These are phyloP conservation scores for Rhegmatorhina hoffmannsi DNA, from an alignment of 2,113 vertebrate species.

Conservation along the genomic window DNA sequence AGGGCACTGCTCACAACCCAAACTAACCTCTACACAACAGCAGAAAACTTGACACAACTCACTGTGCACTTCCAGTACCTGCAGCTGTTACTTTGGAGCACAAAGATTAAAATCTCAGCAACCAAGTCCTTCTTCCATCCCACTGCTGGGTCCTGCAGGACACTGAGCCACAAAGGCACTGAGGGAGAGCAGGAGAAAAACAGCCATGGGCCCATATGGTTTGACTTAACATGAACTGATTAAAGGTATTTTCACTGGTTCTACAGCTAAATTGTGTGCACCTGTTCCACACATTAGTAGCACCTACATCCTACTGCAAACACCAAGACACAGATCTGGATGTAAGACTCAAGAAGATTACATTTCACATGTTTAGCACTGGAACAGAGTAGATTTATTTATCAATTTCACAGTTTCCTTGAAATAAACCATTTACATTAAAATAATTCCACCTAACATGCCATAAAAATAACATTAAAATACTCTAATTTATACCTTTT, in stretches of 20 bases:
- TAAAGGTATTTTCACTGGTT: conserved; percentile 71
- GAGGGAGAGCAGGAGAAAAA: neutral
- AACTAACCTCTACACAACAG: neutral
- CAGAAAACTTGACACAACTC: neutral
- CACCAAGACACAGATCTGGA: neutral
- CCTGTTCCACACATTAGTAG: conserved; percentile 68
- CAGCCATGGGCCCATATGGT: conserved; percentile 58
- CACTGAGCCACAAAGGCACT: neutral
- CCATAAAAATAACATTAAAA: conserved; percentile 71
- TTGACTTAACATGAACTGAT: conserved; percentile 73
- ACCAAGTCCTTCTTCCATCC: neutral
- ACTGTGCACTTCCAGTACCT: neutral
- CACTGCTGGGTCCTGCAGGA: neutral
- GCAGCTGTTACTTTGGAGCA: conserved; percentile 53
- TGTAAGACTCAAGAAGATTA: conserved; percentile 14
- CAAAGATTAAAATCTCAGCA: conserved; percentile 21
- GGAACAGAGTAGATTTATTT: conserved; percentile 72
- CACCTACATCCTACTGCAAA: conserved; percentile 43
- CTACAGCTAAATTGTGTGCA: conserved; percentile 69
- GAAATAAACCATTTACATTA: conserved; percentile 67
- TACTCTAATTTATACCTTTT: conserved; percentile 60
- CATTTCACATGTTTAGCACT: conserved; percentile 58
- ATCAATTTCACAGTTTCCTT: conserved; percentile 78
- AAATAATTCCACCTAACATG: conserved; percentile 61
- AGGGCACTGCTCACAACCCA: neutral